Conservation (phyloP, 2,113 vertebrate species). For the Suricata suricatta region DNA sequence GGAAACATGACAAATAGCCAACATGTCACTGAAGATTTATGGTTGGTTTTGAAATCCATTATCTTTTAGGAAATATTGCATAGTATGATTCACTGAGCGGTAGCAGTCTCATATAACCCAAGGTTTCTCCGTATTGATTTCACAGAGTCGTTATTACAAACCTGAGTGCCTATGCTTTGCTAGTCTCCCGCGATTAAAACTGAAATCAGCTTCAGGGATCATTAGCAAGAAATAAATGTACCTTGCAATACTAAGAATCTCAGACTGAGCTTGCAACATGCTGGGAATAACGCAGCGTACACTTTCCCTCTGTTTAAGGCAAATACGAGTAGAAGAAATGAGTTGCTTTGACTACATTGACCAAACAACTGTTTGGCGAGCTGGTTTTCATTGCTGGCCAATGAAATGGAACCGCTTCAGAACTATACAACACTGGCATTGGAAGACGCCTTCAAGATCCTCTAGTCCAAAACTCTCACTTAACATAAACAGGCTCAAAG, state of each 20-base stretch:
- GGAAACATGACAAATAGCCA: conserved; percentile 75
- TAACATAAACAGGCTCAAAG: background rate
- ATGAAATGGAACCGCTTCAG: conserved; percentile 10
- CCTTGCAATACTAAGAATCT: background rate
- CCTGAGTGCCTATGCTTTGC: conserved; percentile 50
- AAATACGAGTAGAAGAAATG: background rate
- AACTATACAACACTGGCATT: background rate
- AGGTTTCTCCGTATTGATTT: conserved; percentile 75
- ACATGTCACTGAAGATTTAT: conserved; percentile 68
- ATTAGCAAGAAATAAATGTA: conserved; percentile 60
- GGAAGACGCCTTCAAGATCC: background rate
- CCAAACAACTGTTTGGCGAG: background rate
- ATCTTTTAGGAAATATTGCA: conserved; percentile 67
- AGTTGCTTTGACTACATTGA: background rate
- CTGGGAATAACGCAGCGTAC: background rate
- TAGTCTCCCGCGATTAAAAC: conserved; percentile 56
- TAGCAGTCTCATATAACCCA: conserved; percentile 60
- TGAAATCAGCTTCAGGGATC: conserved; percentile 66
- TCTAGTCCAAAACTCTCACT: background rate
- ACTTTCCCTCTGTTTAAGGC: background rate
- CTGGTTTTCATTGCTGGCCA: background rate
- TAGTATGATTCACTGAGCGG: conserved; percentile 64
- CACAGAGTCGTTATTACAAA: conserved; percentile 61
- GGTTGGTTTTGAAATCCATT: conserved; percentile 79
- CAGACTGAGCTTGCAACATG: background rate